Conservation (phyloP, 37 sponge, comb jelly and placozoan species). For the Oopsacas minuta region DNA sequence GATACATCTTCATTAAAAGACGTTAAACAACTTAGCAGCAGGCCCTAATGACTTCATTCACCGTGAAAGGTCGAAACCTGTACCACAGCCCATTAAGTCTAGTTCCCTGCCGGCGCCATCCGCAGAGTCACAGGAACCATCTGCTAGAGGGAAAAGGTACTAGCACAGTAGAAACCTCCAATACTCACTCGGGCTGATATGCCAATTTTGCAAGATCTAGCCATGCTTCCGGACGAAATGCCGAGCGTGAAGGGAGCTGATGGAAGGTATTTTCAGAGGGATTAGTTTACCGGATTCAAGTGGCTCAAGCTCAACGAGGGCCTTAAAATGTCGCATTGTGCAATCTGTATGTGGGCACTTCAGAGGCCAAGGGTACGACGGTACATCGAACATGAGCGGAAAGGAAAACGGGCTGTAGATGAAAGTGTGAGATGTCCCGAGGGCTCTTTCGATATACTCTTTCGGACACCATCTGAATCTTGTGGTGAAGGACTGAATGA, state of each 20-base stretch:
- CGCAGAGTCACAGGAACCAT: background rate
- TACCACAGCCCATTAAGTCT: background rate
- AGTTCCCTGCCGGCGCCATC: background rate
- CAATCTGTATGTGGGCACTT: background rate
- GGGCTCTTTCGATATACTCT: background rate
- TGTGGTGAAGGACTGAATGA: background rate
- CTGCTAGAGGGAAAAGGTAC: background rate
- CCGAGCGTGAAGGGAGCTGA: background rate
- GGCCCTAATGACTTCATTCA: background rate
- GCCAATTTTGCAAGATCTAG: background rate
- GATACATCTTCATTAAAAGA: too few species aligned
- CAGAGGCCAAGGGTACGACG: background rate
- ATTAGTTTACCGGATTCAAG: background rate
- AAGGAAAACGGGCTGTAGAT: background rate
- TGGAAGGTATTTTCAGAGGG: background rate
- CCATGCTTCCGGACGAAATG: background rate
- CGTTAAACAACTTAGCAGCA: too few species aligned
- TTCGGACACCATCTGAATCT: background rate
- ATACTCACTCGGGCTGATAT: background rate
- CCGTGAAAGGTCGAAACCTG: background rate
- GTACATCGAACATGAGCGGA: background rate
- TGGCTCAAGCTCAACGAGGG: background rate
- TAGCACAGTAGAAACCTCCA: background rate
- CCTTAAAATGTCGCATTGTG: background rate
- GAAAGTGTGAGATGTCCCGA: background rate